phyloP scores from a whole-genome alignment of 2,888 invertebrate species.

The Nesidiocoris tenuis region DNA sequence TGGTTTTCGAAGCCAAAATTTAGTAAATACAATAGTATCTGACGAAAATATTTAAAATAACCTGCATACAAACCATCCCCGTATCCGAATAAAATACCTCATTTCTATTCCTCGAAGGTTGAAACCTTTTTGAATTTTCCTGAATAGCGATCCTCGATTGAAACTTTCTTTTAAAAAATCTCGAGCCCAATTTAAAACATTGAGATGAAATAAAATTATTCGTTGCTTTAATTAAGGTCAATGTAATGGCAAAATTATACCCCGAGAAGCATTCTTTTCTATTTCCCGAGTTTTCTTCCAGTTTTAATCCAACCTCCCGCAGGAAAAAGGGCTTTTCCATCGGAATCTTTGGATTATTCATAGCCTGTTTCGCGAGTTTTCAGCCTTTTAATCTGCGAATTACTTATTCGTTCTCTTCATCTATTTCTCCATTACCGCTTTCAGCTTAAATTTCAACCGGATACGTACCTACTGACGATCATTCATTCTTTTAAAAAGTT shows the following conservation, averaged over 20 bases:
- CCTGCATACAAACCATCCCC: too few species aligned
- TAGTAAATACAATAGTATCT: too few species aligned
- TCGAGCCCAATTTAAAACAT: neutral
- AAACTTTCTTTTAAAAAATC: neutral
- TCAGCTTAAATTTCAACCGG: neutral
- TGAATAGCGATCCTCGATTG: too few species aligned
- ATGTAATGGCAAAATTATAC: neutral
- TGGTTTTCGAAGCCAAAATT: too few species aligned
- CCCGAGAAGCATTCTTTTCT: neutral
- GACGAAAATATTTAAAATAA: too few species aligned
- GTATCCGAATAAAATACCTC: too few species aligned
- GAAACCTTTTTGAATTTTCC: too few species aligned
- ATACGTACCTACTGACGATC: too few species aligned
- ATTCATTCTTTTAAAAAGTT: too few species aligned
- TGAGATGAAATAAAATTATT: neutral
- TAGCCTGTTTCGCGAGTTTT: neutral
- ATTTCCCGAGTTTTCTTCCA: neutral
- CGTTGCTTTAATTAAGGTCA: neutral
- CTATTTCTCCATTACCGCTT: neutral
- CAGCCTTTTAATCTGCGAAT: neutral
- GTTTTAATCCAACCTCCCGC: neutral
- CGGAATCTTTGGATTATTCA: neutral
- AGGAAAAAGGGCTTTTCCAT: neutral
- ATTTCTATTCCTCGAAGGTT: too few species aligned
- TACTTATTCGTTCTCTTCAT: neutral